Evolutionary conservation across 2,113 vertebrate species (phyloP), one percentile per base, ranked within the genome.

Genomic region (Saguinus midas): DNA sequence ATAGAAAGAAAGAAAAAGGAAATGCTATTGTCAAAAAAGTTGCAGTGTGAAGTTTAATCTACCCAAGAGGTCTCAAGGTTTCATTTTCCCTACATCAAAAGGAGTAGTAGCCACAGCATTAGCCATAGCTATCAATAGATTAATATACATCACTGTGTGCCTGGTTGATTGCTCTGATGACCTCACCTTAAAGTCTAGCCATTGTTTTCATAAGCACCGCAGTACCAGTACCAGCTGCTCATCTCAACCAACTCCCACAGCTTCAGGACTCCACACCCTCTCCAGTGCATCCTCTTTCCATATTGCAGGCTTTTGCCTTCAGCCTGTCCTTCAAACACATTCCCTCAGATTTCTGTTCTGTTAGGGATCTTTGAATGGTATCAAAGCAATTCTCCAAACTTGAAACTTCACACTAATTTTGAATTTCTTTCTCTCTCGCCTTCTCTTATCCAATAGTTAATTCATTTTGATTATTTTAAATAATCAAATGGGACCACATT

Each of bases 351-450:
- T 73, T 32, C 61, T 79, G 0, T 68, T 73, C 66, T 13, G 35
- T 91, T 70, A 64, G 23, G 11, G 45, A 87, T 55, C 14, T 57
- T 52, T 37, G 45, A 79, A 40, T 66, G 1, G 16, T 64, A 21
- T 68, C 68, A 95, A 50, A 80, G 61, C 45, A 25, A 82, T 82
- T 90, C 25, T 87, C 17, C 21, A 94, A 96, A 75, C 7, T 61
- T 25, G 16, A 90, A 66, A 83, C 27, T 58, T 70, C n/a, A 85
- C 58, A 50, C 5, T 40, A 18, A 50, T n/a, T 93, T 73, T 73
- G 16, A 37, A 21, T 57, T 64, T 78, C 4, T 75, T 79, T 1
- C 32, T 88, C 25, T 50, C 25, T 81, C 64, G 0, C 21, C 29
- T 61, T 55, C 66, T 8, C 6, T 92, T 82, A 37, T 37, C 1